Base-by-base conservation (phyloP, 1,140 invertebrate species). In the Temnothorax longispinosus region DNA sequence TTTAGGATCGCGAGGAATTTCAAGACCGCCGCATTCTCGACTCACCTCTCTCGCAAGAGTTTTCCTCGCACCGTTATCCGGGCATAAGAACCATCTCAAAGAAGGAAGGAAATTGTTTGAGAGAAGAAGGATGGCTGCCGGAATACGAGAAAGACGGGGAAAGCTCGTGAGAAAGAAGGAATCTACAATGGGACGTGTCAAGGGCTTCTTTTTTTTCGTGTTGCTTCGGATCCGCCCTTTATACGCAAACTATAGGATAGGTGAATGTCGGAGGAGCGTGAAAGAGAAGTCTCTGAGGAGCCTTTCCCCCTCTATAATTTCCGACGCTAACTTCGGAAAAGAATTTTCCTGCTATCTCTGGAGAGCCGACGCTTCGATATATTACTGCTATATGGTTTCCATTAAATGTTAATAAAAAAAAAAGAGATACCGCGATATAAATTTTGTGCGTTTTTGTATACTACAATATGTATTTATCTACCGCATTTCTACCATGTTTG, bases 21-120 rank as follows among this genome's bases (percentile, higher is more conserved):
- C 80, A 65, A 87, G 72, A 67, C 56, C 67, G 87, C 75, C 60
- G 84, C 86, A 87, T 90, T 91, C 84, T 84, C 62, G 32, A 54
- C 44, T 18, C 58, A 41, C 21, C 75, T 7, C 72, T 41, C 85
- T 21, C 50, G 74, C 35, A 21, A 44, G 87, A 69, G 86, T 65
- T 82, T 84, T 86, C 84, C 78, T 89, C 35, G 64, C 67, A 13
- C 84, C 78, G 50, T 69, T 88, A 74, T 87, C 77, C 87, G 18
- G 32, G 38, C 54, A 58, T 75, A 75, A 75, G 72, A 75, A 21
- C n/a, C n/a, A 15, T 11, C 52, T 58, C 54, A 84, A 77, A 90
- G 78, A n/a, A 56, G 78, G 85, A 38, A 89, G 72, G 88, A 90
- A 90, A 89, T 89, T 89, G 88, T 80, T 80, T 74, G 77, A 76